Evolutionary conservation across 2,888 invertebrate species (phyloP).

Genomic region (Hirtodrosophila trivittata): DNA sequence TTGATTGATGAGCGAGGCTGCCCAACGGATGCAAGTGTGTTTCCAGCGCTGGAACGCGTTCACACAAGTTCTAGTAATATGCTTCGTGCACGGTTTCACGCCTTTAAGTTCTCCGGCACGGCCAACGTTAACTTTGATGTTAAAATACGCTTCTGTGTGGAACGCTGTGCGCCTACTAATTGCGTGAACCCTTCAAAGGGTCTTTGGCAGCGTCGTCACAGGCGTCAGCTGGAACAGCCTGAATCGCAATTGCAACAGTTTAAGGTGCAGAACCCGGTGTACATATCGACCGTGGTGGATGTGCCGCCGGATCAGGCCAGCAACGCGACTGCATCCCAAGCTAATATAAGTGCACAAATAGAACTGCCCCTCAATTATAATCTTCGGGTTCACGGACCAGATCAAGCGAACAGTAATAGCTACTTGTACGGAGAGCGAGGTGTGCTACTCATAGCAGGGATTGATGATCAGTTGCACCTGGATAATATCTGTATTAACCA

Average conservation of each 20-base stretch:
- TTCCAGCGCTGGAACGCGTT: slow-evolving; percentile 84
- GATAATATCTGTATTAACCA: slow-evolving; percentile 86
- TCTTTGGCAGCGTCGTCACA: slow-evolving; percentile 52
- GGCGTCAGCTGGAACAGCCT: slow-evolving; percentile 41
- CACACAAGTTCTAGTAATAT: slow-evolving; percentile 80
- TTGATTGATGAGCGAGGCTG: slow-evolving; percentile 91
- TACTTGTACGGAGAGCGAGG: slow-evolving; percentile 87
- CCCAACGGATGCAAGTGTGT: slow-evolving; percentile 88
- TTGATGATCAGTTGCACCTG: slow-evolving; percentile 82
- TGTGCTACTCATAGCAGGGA: slow-evolving; percentile 86
- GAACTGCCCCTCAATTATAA: slow-evolving; percentile 85
- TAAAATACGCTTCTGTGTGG: slow-evolving; percentile 91
- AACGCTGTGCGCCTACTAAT: slow-evolving; percentile 87
- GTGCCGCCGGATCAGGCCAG: slow-evolving; percentile 53
- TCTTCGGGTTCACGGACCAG: slow-evolving; percentile 86
- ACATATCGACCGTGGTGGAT: slow-evolving; percentile 81
- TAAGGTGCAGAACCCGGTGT: slow-evolving; percentile 80
- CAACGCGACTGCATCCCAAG: slow-evolving; percentile 13
- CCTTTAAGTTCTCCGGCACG: slow-evolving; percentile 94
- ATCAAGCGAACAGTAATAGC: slow-evolving; percentile 84
- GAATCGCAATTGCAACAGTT: slow-evolving; percentile 48
- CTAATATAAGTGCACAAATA: slow-evolving; percentile 25
- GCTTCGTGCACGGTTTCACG: slow-evolving; percentile 89
- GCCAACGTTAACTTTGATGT: slow-evolving; percentile 92
- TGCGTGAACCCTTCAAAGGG: slow-evolving; percentile 79